Conservation (phyloP, 1,140 invertebrate species). For the Drosophila subobscura region DNA sequence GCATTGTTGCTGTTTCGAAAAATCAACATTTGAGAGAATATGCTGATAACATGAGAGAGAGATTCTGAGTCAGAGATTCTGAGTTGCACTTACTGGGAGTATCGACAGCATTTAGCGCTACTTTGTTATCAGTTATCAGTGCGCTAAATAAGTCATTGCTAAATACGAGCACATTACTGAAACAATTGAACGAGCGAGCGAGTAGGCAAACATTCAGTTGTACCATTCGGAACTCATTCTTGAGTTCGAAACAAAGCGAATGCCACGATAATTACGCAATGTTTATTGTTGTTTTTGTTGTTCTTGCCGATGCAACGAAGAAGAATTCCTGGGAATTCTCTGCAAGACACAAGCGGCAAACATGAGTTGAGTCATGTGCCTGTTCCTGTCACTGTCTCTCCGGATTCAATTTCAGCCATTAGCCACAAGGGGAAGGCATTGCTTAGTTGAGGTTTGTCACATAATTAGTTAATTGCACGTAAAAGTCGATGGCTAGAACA, state of each 20-base stretch:
- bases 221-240: not conserved
- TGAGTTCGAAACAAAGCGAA: conserved; percentile 11
- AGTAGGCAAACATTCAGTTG: conserved; percentile 20
- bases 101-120: conserved; percentile 28
- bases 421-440: no score
- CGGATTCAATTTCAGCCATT: no score
- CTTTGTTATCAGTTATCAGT: conserved; percentile 45
- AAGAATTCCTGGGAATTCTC: conserved; percentile 29
- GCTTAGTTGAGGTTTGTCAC: conserved; percentile 44
- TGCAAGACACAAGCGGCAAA: not conserved
- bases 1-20: no score
- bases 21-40: no score
- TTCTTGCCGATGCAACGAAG: not conserved
- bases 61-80: conserved; percentile 17
- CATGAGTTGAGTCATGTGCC: conserved; percentile 18
- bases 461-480: conserved; percentile 52
- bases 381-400: no score
- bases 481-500: conserved; percentile 15
- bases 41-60: no score
- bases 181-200: no score
- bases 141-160: conserved; percentile 56
- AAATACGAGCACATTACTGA: conserved; percentile 29
- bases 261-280: conserved; percentile 62
- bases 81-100: conserved; percentile 1
- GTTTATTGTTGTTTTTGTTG: conserved; percentile 5